Evolutionary conservation across 2,113 vertebrate genomes (phyloP), one percentile per base, ranked within the genome.

Genomic region (Meles meles): DNA sequence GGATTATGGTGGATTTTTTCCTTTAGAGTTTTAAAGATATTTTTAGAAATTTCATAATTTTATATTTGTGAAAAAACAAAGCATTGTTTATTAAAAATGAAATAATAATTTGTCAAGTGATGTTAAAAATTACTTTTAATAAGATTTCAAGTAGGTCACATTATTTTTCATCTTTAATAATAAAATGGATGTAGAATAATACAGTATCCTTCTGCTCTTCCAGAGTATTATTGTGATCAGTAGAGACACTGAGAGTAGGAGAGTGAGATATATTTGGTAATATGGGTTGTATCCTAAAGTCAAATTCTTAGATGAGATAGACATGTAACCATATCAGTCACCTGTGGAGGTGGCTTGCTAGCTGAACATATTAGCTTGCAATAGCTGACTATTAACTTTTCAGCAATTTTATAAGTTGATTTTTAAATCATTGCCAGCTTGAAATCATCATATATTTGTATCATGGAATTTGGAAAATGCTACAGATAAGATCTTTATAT

Each of bases 11-110:
- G 37, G 27, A 39, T 76, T 69, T 95, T 82, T 81, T 86, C 84
- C 27, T 42, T 80, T 77, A 21, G 52, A 90, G 23, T 34, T 79
- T 72, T 9, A 29, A 72, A 72, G 42, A 25, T 90, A 42, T 18
- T 65, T 95, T 97, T 89, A 93, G 63, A 93, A 90, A 79, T 81
- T 90, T 13, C 57, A 18, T 25, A 57, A 39, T 55, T 93, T 95
- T 44, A 11, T 29, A 39, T 47, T 89, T 80, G 23, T 95, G 52
- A 84, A 93, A 96, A 85, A 65, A 89, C 29, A 93, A 87, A 81
- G n/a, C 84, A 63, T 37, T 79, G 49, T 71, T 94, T 72, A 89
- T 84, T 76, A 31, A 83, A 94, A 88, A 31, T 88, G n/a, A 84
- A 80, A 72, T n/a, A 59, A 67, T 76, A 79, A 25, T 55, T 86